Evolutionary conservation across 2,113 vertebrate species (phyloP).

Genomic region (Antechinus stuartii): DNA sequence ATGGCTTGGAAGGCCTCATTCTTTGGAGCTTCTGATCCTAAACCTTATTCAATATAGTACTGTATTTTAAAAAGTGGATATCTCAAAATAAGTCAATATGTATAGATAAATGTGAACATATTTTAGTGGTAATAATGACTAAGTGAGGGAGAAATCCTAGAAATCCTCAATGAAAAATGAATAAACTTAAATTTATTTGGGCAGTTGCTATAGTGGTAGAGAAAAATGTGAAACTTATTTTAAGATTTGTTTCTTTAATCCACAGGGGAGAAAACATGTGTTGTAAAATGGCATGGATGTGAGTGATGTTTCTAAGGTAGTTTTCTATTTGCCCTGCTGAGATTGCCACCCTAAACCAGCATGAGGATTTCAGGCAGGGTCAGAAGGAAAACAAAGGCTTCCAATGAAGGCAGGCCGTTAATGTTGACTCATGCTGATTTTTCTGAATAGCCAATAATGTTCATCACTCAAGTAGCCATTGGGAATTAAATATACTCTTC

Average conservation of each 20-base stretch:
- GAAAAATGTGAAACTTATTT: slow-evolving; percentile 47
- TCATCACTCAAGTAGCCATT: slow-evolving; percentile 55
- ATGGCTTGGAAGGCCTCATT: neutral
- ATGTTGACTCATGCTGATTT: slow-evolving; percentile 37
- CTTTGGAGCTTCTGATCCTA: neutral
- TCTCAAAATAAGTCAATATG: neutral
- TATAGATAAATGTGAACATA: slow-evolving; percentile 17
- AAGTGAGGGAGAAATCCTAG: neutral
- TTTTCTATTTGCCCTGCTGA: slow-evolving; percentile 40
- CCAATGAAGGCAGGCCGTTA: slow-evolving; percentile 13
- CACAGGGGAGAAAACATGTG: slow-evolving; percentile 35
- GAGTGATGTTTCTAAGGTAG: slow-evolving; percentile 20
- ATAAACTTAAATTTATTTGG: slow-evolving; percentile 23
- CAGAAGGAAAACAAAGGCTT: slow-evolving; percentile 50
- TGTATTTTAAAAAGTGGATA: neutral
- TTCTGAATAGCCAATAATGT: slow-evolving; percentile 56
- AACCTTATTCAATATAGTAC: neutral
- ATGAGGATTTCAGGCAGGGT: slow-evolving; percentile 57
- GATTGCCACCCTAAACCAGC: slow-evolving; percentile 15
- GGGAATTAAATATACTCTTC: slow-evolving; percentile 53
- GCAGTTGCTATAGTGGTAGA: slow-evolving; percentile 27
- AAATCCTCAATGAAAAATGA: slow-evolving; percentile 11
- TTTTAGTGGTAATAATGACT: neutral
- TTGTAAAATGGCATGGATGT: slow-evolving; percentile 48
- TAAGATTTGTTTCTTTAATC: slow-evolving; percentile 62